Base-by-base conservation (phyloP, 2,113 vertebrate species). In the Abramis brama region DNA sequence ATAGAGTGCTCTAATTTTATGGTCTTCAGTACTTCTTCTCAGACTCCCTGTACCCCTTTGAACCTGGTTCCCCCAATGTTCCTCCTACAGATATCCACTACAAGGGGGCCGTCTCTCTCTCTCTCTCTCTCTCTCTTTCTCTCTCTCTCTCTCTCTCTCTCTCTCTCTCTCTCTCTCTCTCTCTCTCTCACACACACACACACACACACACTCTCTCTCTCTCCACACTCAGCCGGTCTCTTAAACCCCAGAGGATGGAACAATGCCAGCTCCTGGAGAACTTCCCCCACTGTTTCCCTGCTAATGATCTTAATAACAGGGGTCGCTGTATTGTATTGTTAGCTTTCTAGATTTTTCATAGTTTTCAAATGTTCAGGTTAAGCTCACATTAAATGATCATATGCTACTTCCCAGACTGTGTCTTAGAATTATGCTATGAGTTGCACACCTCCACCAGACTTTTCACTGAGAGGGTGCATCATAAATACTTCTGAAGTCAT, bases 61-160 rank as follows among this genome's bases (percentile, higher is more conserved):
- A 79, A 87, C 85, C 87, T 76, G 70, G 89, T 86, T 87, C 88
- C 82, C 87, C 85, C 17, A 76, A 86, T 86, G 85, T 88, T 87
- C 85, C 85, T 86, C 39, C 30, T 50, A 57, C 74, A 77, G 77
- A 50, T 59, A 81, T 86, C 43, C 55, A 85, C 79, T 84, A 23
- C 23, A 39, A 82, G 79, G 15, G 80, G 33, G 50, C 82, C 77
- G 85, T 23, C 87, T 73, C 78, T 47, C 36, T 50, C 55, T 39
- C 52, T 64, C 27, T 45, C 33, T 11, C 60, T 62, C 60, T 25
- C 59, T 62, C 59, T 62, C 59, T 62, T n/a, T 62, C 60, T 62
- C n/a, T 27, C 57, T n/a, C 55, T 57, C 52, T 55, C 52, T 55
- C 52, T 55, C 52, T 55, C 52, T 55, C 52, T 19, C 52, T 55